Base-by-base conservation (phyloP, 2,113 vertebrate genomes). In the Percina caprodes region DNA sequence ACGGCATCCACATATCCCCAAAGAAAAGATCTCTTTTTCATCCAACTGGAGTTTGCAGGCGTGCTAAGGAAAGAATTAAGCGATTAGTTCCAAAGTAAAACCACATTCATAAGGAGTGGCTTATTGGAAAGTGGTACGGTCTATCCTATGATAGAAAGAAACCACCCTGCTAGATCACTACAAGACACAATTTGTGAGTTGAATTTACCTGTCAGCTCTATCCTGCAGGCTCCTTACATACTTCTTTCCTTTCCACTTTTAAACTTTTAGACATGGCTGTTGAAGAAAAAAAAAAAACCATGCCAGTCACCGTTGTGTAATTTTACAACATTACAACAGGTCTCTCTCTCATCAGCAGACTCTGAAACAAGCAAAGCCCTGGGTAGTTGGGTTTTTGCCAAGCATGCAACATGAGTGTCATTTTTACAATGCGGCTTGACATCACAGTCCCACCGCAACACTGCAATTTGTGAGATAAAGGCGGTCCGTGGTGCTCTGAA, bases 391-490 rank as follows among this genome's bases (percentile, higher is more conserved):
- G 68, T 80, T 83, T 72, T 88, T 86, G 85, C 88, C 90, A 89
- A 89, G 83, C 86, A 78, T 80, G 78, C 74, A 80, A 73, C 86
- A 81, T 61, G 67, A 91, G 81, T 83, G 82, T 91, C 83, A 86
- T 83, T 91, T 86, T 79, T 79, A 89, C 86, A 85, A 88, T 84
- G 70, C 15, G 1, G 67, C 80, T 80, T 83, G 90, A 88, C 91
- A 79, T 88, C 72, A 51, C 85, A 73, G 84, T 92, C 92, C 91
- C 90, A 86, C 26, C 6, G 74, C 86, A 91, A 82, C 86, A 77
- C 82, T 84, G 87, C 88, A 91, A 86, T 92, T 91, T 93, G 90
- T 89, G 87, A 83, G 86, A 92, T 91, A 88, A 91, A 93, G 72
- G 84, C 65, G 19, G 59, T 45, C 54, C 66, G 10, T 33, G 75